These are phyloP conservation scores for Panopea generosa DNA, from an alignment of 2,888 invertebrate genomes.

Conservation along the genomic window DNA sequence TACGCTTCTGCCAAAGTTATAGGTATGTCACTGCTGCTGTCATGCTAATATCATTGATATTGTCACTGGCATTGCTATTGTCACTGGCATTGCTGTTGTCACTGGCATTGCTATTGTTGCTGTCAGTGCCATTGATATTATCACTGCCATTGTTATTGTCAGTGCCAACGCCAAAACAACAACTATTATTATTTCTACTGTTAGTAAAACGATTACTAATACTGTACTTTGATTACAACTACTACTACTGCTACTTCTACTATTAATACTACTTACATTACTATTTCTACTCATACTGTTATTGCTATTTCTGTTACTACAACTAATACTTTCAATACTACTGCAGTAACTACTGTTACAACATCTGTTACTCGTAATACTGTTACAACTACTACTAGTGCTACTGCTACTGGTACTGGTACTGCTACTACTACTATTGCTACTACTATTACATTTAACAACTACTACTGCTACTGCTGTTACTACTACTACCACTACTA, in stretches of 20 bases:
- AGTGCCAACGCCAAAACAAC: neutral
- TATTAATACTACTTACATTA: neutral
- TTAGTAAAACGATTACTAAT: neutral
- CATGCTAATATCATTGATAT: too few species aligned
- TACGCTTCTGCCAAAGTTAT: too few species aligned
- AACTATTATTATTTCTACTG: neutral
- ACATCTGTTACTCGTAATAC: neutral
- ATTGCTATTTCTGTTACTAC: neutral
- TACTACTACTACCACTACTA: constrained; percentile 2
- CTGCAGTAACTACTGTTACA: neutral
- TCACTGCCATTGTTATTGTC: neutral
- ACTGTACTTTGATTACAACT: constrained; percentile 1
- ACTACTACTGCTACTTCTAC: neutral
- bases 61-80: too few species aligned
- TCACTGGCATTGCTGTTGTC: too few species aligned
- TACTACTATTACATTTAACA: neutral
- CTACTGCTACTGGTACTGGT: neutral
- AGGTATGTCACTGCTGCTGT: too few species aligned
- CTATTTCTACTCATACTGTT: neutral
- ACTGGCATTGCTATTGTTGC: neutral
- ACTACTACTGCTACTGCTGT: neutral
- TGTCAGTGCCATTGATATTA: neutral
- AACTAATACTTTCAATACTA: neutral
- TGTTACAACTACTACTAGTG: neutral
- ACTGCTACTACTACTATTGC: constrained; percentile 5